phyloP scores from a whole-genome alignment of 2,888 invertebrate genomes.

The Lasius fuliginosus region DNA sequence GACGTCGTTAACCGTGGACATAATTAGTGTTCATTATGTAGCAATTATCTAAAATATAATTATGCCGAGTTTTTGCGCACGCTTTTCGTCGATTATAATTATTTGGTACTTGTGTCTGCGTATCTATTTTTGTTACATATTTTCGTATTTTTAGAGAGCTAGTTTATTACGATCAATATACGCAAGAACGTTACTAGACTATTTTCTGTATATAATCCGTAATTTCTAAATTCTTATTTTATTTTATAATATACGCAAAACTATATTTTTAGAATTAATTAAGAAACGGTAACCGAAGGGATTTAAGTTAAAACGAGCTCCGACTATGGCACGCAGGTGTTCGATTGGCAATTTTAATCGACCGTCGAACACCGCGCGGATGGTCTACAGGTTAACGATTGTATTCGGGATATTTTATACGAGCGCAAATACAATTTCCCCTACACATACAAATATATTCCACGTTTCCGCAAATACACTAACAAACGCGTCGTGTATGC shows the following conservation, averaged over 20 bases:
- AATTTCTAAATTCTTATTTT: neutral
- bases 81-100: neutral
- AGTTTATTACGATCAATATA: neutral
- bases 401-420: constrained; percentile 32
- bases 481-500: constrained; percentile 31
- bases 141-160: neutral
- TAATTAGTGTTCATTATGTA: neutral
- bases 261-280: neutral
- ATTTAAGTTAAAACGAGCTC: constrained; percentile 1
- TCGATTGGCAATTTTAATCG: constrained; percentile 33
- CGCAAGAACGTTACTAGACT: neutral
- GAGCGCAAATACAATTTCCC: constrained; percentile 32
- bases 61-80: neutral
- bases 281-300: neutral
- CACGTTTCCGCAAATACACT: constrained; percentile 46
- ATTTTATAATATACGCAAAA: neutral
- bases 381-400: constrained; percentile 34
- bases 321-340: constrained; percentile 13
- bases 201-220: neutral
- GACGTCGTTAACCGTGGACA: neutral
- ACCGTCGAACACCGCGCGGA: constrained; percentile 13
- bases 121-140: neutral
- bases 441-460: constrained; percentile 48
- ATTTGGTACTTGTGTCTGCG: neutral
- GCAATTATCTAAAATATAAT: constrained; percentile 4